Evolutionary conservation across 1,140 invertebrate genomes (phyloP), one percentile per base, ranked within the genome.

Genomic region (Bombus fervidus): DNA sequence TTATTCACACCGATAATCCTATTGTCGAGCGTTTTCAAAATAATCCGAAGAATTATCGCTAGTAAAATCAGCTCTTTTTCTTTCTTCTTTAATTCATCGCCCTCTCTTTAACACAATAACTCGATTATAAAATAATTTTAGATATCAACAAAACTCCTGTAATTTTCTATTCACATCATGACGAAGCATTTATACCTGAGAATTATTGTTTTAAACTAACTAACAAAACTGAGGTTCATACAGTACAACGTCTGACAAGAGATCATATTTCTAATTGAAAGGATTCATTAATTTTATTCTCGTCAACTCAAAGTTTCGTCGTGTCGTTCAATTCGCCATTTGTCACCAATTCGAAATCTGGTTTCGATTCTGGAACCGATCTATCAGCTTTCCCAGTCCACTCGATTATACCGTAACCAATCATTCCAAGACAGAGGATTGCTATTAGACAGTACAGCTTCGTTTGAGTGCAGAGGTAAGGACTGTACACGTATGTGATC

Each of bases 361-460:
- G 87, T 85, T 94, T 94, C 1, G 86, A 68, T 37, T 82, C 47
- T 10, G 78, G 41, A 31, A 86, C 43, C 47, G 82, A 76, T 87
- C 78, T 90, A 28, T 86, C 90, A 0, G 91, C 80, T 34, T 78
- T 81, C 0, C 91, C 91, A 1, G 83, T 91, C 39, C 77, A 72
- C 83, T 94, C 94, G 73, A 95, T 94, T 31, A 93, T 43, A 62
- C 94, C 94, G 77, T 98, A 98, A 73, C 98, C 97, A 1, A 96
- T 84, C 91, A 98, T 97, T 3, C 98, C 98, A 4, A 98, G 90
- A 1, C 97, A 92, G 8, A 99, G 95, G 1, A 98, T 94, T 13
- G 95, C 96, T 73, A 98, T 95, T 0, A 99, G 94, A 37, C 98
- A 95, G 89, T 97, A 97, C 1, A 99, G 93, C 91, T 98, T 99